phyloP scores from a whole-genome alignment of 2,797 vertebrate species.

The Trichosurus vulpecula region DNA sequence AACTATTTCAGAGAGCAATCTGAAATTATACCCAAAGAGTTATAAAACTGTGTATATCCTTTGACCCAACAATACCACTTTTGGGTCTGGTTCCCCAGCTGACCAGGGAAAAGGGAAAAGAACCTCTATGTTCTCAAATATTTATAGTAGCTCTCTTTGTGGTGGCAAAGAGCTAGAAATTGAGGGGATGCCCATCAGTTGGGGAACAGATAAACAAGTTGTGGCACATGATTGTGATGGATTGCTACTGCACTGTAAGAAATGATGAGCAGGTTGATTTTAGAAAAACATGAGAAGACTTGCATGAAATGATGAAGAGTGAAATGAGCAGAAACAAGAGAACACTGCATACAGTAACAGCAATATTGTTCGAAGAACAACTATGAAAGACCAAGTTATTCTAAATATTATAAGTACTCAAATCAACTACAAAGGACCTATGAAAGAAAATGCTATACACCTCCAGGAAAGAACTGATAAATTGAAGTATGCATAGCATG shows the following conservation, averaged over 20 bases:
- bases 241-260: background rate
- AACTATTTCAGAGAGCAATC: no score
- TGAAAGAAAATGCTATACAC: no score
- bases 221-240: background rate
- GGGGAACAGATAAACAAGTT: background rate
- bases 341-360: background rate
- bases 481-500: no score
- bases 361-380: no score
- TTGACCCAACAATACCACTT: background rate
- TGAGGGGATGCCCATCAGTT: background rate
- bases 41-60: background rate
- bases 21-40: background rate
- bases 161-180: background rate
- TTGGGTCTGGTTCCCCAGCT: background rate
- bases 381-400: no score
- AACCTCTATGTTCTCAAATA: background rate
- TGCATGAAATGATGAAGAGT: background rate
- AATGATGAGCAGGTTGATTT: background rate
- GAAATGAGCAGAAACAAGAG: background rate
- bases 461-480: no score
- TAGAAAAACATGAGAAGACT: background rate
- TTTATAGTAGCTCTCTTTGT: background rate
- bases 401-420: no score
- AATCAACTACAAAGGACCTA: no score
- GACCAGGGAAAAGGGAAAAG: background rate